Percentiles rank a stretch among this genome's conserved stretches.
Evolutionary conservation across 2,888 invertebrate species (phyloP).

Genomic region (Protonemura montana): DNA sequence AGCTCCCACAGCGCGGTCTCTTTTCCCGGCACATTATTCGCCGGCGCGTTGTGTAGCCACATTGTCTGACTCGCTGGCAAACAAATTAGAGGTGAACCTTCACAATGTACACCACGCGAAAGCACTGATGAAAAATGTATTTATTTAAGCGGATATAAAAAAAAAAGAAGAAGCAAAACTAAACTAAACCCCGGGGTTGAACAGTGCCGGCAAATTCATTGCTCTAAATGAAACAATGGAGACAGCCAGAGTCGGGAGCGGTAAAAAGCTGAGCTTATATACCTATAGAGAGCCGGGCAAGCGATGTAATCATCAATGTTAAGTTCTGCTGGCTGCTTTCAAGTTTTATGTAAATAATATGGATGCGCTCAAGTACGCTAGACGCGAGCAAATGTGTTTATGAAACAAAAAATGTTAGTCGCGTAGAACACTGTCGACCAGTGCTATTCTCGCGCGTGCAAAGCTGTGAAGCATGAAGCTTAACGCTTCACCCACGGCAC

Average conservation of each 20-base stretch:
- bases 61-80: slow-evolving; percentile 38
- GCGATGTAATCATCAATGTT: neutral
- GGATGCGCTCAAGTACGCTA: neutral
- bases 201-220: neutral
- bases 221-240: slow-evolving; percentile 7
- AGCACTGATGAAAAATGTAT: slow-evolving; percentile 7
- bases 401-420: neutral
- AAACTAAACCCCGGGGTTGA: neutral
- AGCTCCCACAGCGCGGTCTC: neutral
- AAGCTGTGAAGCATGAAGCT: too few species aligned
- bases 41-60: slow-evolving; percentile 25
- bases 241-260: neutral
- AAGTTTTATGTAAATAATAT: neutral
- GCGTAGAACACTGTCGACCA: too few species aligned
- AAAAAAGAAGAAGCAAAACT: slow-evolving; percentile 8
- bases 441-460: too few species aligned
- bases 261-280: neutral
- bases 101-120: neutral
- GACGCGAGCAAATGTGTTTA: neutral
- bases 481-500: neutral
- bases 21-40: slow-evolving; percentile 9
- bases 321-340: neutral
- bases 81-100: slow-evolving; percentile 37
- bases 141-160: slow-evolving; percentile 12
- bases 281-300: neutral